Evolutionary conservation across 2,888 invertebrate species (phyloP), one percentile per base, ranked within the genome.

Genomic region (Amiota minor): DNA sequence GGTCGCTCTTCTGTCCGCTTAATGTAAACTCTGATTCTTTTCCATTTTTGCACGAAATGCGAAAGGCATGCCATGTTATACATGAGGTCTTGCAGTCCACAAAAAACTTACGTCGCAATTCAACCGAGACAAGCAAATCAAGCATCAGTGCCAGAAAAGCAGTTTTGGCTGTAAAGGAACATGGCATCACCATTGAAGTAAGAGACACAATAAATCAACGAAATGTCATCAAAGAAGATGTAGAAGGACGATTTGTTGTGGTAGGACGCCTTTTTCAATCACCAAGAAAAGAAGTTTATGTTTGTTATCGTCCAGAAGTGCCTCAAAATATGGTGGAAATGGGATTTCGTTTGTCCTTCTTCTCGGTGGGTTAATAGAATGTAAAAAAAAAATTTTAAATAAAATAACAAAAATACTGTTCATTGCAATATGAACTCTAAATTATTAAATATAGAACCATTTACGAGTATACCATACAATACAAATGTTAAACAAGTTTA

Each of bases 301-400:
- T 97, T 59, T 97, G 97, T 89, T 96, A 96, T 89, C 94, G 95
- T 80, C 96, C 97, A 77, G 93, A 94, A 45, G 92, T 95, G 14
- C 96, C 97, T 0, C 97, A 97, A 89, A 97, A 96, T 90, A 91
- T 97, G 80, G 93, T 97, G 0, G 97, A 98, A 91, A 92, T 97
- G 83, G 96, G 97, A 9, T 97, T 96, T 89, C 92, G 95, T 80
- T 91, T 96, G 4, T 93, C 91, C 71, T 92, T 91, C 65, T 85
- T 89, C 64, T 81, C 87, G 0, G 81, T 87, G 74, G 89, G 89
- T n/a, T 88, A 79, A 35, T 35, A 8, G 35, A 35, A 35, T 23
- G 3, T 23, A 23, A 1, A 23, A 1, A 35, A 35, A 35, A 35
- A 35, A n/a, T n/a, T n/a, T n/a, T n/a, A n/a, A n/a, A n/a, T n/a